These are phyloP conservation scores for Stratiomys singularior DNA, from an alignment of 2,888 invertebrate genomes.

Conservation along the genomic window DNA sequence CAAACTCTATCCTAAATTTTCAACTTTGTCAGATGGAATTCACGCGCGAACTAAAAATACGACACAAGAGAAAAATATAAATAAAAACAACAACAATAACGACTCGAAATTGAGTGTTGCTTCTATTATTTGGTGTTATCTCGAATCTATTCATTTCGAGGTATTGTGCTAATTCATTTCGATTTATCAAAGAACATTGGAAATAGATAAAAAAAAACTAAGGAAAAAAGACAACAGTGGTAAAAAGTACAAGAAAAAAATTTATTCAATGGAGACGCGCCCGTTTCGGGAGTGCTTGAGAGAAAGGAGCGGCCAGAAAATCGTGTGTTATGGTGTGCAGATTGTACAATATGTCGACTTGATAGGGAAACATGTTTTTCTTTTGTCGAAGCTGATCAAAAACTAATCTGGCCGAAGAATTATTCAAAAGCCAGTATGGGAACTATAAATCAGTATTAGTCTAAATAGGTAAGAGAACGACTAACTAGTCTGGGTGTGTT, in stretches of 20 bases:
- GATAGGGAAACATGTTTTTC: constrained; percentile 1
- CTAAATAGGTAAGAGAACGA: background rate
- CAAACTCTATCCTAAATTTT: no score
- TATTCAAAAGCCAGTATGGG: constrained; percentile 1
- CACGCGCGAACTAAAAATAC: no score
- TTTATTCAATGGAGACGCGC: no score
- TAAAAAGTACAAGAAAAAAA: no score
- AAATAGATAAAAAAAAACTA: no score
- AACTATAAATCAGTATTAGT: constrained; percentile 9
- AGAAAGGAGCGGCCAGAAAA: background rate
- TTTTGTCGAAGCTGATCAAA: background rate
- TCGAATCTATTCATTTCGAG: background rate
- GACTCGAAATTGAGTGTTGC: background rate
- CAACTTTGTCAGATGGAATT: no score
- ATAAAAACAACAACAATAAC: no score
- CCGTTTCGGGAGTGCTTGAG: no score
- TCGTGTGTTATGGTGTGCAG: background rate
- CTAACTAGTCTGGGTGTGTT: background rate
- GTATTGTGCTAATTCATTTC: constrained; percentile 3
- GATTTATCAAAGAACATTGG: background rate
- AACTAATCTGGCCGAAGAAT: background rate
- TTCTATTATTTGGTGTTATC: constrained; percentile 3
- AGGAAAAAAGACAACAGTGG: no score
- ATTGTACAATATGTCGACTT: background rate
- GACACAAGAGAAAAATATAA: no score